Percentiles rank a stretch among this genome's conserved stretches.
Conservation (phyloP, 2,113 vertebrate genomes). For the Pteruthius melanotis region DNA sequence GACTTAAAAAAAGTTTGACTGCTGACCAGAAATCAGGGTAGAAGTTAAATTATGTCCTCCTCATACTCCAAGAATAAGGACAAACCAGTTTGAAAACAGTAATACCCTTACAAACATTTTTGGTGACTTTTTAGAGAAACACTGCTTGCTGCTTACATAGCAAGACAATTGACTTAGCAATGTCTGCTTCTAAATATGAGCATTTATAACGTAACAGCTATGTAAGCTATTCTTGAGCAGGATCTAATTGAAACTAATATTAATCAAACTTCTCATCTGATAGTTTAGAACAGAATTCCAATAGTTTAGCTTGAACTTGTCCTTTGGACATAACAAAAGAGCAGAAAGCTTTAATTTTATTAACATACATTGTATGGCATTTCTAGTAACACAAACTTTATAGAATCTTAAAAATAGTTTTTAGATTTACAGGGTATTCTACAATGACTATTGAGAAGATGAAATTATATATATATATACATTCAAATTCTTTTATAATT, state of each 20-base stretch:
- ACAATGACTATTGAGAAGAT: background rate
- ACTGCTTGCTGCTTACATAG: background rate
- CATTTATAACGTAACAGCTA: background rate
- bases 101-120: background rate
- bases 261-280: background rate
- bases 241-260: background rate
- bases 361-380: background rate
- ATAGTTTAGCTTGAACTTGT: background rate
- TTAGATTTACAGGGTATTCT: background rate
- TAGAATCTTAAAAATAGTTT: background rate
- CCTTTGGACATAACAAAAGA: background rate
- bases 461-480: background rate
- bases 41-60: background rate
- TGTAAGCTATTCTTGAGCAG: background rate
- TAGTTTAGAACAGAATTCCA: background rate
- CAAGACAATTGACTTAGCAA: background rate
- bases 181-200: background rate
- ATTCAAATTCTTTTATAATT: background rate
- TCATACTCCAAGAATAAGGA: background rate
- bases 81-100: background rate
- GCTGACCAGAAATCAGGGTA: background rate
- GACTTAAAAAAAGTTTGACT: background rate
- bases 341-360: background rate
- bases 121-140: background rate
- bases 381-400: background rate